Evolutionary conservation across 2,888 invertebrate genomes (phyloP).

Genomic region (Mellilla xanthometata): DNA sequence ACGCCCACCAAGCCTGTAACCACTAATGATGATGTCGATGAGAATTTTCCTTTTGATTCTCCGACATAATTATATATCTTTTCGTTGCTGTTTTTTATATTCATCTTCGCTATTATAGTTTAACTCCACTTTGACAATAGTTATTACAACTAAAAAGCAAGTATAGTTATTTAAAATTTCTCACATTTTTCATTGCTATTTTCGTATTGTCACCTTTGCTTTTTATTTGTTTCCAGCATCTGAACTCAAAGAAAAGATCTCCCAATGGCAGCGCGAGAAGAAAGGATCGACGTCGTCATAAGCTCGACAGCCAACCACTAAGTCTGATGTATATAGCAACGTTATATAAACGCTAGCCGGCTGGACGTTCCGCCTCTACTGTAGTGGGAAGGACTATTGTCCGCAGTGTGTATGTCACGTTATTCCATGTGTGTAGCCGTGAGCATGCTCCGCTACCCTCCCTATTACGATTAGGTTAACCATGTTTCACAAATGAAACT

Average conservation of each 20-base stretch:
- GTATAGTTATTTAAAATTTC: too few relatives aligned
- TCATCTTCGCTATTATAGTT: too few relatives aligned
- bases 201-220: too few relatives aligned
- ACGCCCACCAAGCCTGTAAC: too few relatives aligned
- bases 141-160: too few relatives aligned
- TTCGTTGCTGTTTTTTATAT: too few relatives aligned
- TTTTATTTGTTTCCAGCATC: constrained; percentile 81
- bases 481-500: constrained; percentile 29
- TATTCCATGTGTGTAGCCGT: constrained; percentile 62
- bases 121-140: too few relatives aligned
- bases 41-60: too few relatives aligned
- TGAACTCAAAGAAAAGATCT: constrained; percentile 93
- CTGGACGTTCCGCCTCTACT: constrained; percentile 57
- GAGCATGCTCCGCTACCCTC: constrained; percentile 46
- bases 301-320: constrained; percentile 58
- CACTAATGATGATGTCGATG: too few relatives aligned
- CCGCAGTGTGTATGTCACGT: constrained; percentile 72
- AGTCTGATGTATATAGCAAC: constrained; percentile 80
- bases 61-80: too few relatives aligned
- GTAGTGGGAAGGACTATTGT: constrained; percentile 64
- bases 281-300: constrained; percentile 65
- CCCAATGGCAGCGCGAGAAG: constrained; percentile 93
- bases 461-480: constrained; percentile 26
- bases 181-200: neutral
- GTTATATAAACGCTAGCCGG: constrained; percentile 62